A percentile compares a stretch with the other conserved stretches of the same genome.
Evolutionary conservation across 2,888 invertebrate species (phyloP).

Genomic region (Halocaridina rubra): DNA sequence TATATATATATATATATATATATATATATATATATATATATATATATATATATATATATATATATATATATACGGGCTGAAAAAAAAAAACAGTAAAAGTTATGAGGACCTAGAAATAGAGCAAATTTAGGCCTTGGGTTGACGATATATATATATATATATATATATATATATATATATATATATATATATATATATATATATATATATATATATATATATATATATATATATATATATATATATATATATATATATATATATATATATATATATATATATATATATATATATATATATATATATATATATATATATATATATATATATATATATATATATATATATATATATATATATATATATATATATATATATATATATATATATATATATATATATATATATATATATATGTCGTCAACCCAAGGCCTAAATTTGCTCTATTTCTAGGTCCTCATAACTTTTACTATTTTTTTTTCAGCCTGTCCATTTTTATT

Average conservation of each 20-base stretch:
- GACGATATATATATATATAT: no score
- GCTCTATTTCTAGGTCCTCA: no score
- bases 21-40: no score
- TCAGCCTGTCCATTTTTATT: no score
- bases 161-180: neutral
- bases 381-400: neutral
- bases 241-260: neutral
- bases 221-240: neutral
- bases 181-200: neutral
- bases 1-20: no score
- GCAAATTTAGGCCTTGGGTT: no score
- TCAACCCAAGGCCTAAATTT: no score
- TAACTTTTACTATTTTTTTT: no score
- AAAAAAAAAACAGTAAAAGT: no score
- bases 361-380: neutral
- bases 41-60: no score
- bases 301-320: neutral
- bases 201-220: slow-evolving; percentile 1
- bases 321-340: neutral
- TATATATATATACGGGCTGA: no score
- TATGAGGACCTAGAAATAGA: no score
- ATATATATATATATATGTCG: neutral
- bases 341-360: neutral
- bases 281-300: neutral
- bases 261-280: neutral